Percentiles rank a stretch among this genome's conserved stretches.
These are phyloP conservation scores for Chrosomus eos DNA, from an alignment of 2,797 vertebrate genomes.

Conservation along the genomic window DNA sequence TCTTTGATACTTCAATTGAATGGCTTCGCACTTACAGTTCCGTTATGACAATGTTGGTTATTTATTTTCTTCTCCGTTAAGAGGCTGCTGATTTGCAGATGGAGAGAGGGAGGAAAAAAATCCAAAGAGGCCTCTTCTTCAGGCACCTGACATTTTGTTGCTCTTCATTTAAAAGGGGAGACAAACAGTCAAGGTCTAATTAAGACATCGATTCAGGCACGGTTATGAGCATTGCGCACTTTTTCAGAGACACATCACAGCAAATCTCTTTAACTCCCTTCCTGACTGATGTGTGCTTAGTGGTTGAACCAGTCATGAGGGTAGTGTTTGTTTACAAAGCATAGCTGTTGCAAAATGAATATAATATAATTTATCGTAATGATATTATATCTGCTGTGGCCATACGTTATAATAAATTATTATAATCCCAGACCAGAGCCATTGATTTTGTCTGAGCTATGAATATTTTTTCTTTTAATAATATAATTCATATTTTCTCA, in stretches of 20 bases:
- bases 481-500: too few relatives aligned
- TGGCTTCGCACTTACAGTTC: slow-evolving; percentile 31
- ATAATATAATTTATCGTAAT: background rate
- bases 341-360: background rate
- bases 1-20: slow-evolving; percentile 1
- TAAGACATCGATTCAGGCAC: slow-evolving; percentile 62
- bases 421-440: background rate
- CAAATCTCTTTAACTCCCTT: slow-evolving; percentile 45
- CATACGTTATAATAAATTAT: background rate
- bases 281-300: slow-evolving; percentile 54
- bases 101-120: slow-evolving; percentile 16
- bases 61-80: slow-evolving; percentile 28
- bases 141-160: slow-evolving; percentile 44
- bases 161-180: slow-evolving; percentile 44
- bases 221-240: slow-evolving; percentile 12
- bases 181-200: slow-evolving; percentile 64
- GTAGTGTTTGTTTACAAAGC: background rate
- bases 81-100: slow-evolving; percentile 45
- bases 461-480: too few relatives aligned
- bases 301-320: slow-evolving; percentile 65
- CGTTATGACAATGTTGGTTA: background rate
- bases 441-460: too few relatives aligned
- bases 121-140: slow-evolving; percentile 28
- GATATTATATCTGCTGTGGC: background rate
- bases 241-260: slow-evolving; percentile 1